Evolutionary conservation across 2,888 invertebrate genomes (phyloP).

Genomic region (Nemurella pictetii): DNA sequence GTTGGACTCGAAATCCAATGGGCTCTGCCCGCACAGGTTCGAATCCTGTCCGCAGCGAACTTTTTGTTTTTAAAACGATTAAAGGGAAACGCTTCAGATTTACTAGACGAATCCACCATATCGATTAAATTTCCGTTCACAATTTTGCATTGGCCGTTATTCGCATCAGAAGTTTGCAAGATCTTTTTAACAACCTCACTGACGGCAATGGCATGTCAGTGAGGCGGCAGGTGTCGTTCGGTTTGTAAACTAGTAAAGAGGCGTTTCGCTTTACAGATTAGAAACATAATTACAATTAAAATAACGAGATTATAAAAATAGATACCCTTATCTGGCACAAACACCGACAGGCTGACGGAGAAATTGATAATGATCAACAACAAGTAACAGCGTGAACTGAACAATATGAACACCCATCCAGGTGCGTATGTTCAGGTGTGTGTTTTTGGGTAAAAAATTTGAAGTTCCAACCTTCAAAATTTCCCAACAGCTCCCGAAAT

Average conservation of each 20-base stretch:
- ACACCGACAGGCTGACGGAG: too few species aligned
- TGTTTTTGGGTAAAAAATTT: not conserved
- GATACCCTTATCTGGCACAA: too few species aligned
- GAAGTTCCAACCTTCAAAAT: not conserved
- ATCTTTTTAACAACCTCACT: too few species aligned
- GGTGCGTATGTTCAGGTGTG: too few species aligned
- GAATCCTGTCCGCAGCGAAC: slow-evolving; percentile 40
- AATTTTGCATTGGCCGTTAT: not conserved
- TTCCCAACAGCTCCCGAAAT: not conserved
- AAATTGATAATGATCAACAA: too few species aligned
- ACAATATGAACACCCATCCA: too few species aligned
- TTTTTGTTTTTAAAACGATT: slow-evolving; percentile 3
- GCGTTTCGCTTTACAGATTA: not conserved
- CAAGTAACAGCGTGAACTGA: too few species aligned
- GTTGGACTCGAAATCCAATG: slow-evolving; percentile 41
- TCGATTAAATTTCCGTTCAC: not conserved
- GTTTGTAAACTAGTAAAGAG: too few species aligned
- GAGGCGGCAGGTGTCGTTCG: not conserved
- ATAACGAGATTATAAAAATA: too few species aligned
- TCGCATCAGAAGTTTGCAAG: too few species aligned
- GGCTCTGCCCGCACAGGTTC: slow-evolving; percentile 41
- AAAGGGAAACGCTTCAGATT: not conserved
- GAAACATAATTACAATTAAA: too few species aligned
- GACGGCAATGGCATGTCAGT: not conserved
- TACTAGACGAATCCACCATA: not conserved